A percentile compares a stretch with the other conserved stretches of the same genome.
These are phyloP conservation scores for Arion vulgaris DNA, from an alignment of 1,140 invertebrate genomes.

Conservation along the genomic window DNA sequence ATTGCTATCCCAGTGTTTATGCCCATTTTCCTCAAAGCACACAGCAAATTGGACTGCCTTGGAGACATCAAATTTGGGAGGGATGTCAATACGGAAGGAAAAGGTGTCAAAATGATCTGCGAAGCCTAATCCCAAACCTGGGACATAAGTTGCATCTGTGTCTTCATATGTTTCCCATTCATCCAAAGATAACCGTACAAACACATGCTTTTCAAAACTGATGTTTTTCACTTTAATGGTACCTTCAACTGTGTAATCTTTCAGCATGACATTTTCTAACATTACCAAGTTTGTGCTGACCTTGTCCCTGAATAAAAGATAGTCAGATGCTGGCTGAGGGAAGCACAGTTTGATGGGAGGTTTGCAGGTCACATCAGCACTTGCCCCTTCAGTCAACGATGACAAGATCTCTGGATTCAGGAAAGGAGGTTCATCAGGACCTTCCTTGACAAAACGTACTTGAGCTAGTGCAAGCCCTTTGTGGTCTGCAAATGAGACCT, in stretches of 20 bases:
- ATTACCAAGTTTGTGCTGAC: slow-evolving; percentile 87
- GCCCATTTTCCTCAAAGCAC: slow-evolving; percentile 81
- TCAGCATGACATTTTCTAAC: slow-evolving; percentile 93
- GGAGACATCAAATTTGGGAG: slow-evolving; percentile 70
- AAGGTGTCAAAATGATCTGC: slow-evolving; percentile 86
- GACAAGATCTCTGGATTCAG: slow-evolving; percentile 58
- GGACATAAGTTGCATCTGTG: slow-evolving; percentile 82
- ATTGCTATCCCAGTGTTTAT: slow-evolving; percentile 94
- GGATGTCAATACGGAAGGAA: slow-evolving; percentile 86
- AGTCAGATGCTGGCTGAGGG: slow-evolving; percentile 92
- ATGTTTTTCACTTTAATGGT: slow-evolving; percentile 95
- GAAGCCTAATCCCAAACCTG: slow-evolving; percentile 56
- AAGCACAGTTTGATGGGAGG: slow-evolving; percentile 78
- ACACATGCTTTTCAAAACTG: slow-evolving; percentile 88
- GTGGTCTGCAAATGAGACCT: slow-evolving; percentile 94
- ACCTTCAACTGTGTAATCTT: slow-evolving; percentile 86
- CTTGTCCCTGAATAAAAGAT: slow-evolving; percentile 86
- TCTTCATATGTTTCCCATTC: slow-evolving; percentile 86
- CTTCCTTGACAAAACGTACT: slow-evolving; percentile 89
- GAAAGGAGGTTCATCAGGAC: slow-evolving; percentile 88
- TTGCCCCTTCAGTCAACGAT: slow-evolving; percentile 54
- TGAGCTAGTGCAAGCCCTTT: slow-evolving; percentile 88
- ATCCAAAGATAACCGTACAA: slow-evolving; percentile 84
- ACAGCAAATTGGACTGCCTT: slow-evolving; percentile 88
- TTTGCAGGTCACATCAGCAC: slow-evolving; percentile 56